Evolutionary conservation across 2,797 vertebrate genomes (phyloP).

Genomic region (Monodelphis domestica): DNA sequence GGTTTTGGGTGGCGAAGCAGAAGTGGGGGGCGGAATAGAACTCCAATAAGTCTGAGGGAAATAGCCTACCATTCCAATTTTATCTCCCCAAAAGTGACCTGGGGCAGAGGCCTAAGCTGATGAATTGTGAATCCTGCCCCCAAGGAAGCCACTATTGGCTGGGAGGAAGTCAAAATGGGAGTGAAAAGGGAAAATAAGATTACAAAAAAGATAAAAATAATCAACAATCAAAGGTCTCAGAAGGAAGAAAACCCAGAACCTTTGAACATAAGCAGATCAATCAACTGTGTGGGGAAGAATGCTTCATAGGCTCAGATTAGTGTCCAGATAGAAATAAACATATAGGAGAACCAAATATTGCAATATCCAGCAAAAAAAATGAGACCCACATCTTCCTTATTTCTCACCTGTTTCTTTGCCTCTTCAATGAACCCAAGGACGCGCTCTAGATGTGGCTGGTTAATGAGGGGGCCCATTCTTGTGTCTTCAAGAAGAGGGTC

Average conservation of each 20-base stretch:
- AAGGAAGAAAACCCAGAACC: not conserved
- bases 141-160: not conserved
- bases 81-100: not conserved
- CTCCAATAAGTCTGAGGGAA: not conserved
- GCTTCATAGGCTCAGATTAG: accelerated
- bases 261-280: not conserved
- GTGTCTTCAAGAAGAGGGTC: slow-evolving; percentile 93
- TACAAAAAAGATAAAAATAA: not conserved
- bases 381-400: accelerated
- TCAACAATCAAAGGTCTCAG: not conserved
- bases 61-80: not conserved
- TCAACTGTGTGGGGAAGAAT: not conserved
- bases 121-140: not conserved
- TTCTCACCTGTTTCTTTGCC: slow-evolving; percentile 92
- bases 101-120: not conserved
- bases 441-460: slow-evolving; percentile 91
- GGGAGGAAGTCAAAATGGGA: not conserved
- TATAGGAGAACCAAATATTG: accelerated
- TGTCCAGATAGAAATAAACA: accelerated
- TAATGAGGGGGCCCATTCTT: slow-evolving; percentile 97
- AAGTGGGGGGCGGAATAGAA: too few relatives aligned
- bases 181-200: not conserved
- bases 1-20: too few relatives aligned
- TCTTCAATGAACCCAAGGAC: slow-evolving; percentile 91
- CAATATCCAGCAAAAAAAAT: not conserved